Base-by-base conservation (phyloP, 1,140 invertebrate genomes). In the Temnothorax longispinosus region DNA sequence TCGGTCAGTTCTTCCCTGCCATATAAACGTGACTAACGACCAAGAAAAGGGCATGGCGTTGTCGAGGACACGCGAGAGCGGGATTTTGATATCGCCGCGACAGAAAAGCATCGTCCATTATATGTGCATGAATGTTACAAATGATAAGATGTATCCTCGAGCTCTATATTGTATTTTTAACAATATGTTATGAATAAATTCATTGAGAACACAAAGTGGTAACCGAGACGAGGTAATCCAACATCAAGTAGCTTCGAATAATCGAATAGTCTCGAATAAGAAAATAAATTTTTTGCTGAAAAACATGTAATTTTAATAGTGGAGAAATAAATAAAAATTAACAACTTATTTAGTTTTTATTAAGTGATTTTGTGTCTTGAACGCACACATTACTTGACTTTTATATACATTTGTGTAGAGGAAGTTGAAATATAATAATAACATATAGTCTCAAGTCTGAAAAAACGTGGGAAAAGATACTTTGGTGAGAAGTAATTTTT, bases 1-100 rank as follows among this genome's bases (percentile, higher is more conserved):
- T 44, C 64, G 77, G 77, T 81, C 77, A 81, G 64, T 69, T 56
- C 77, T 81, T 69, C 35, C 15, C 35, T 32, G 77, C 35, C n/a
- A 69, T 69, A 81, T 56, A 81, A 81, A 81, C 32, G 77, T 81
- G 64, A 81, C 77, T 81, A 81, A 81, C 64, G 77, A 71, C 50
- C 47, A 47, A 27, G 35, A 41, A 27, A 44, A 56, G 35, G 65
- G 27, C 38, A 44, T 50, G 21, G 67, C 35, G 2, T 38, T 32
- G 52, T 71, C 18, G 47, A 67, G 54, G 32, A 65, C 21, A 13
- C 7, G 35, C 52, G 27, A 56, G 27, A 58, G 35, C 52, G 27
- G 44, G 27, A 52, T 67, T 18, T 13, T 52, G 60, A 54, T 80
- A 38, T 52, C 32, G 5, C n/a, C 44, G 60, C 44, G 44, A 80